phyloP scores from a whole-genome alignment of 2,888 invertebrate species.

The Tuberolachnus salignus region DNA sequence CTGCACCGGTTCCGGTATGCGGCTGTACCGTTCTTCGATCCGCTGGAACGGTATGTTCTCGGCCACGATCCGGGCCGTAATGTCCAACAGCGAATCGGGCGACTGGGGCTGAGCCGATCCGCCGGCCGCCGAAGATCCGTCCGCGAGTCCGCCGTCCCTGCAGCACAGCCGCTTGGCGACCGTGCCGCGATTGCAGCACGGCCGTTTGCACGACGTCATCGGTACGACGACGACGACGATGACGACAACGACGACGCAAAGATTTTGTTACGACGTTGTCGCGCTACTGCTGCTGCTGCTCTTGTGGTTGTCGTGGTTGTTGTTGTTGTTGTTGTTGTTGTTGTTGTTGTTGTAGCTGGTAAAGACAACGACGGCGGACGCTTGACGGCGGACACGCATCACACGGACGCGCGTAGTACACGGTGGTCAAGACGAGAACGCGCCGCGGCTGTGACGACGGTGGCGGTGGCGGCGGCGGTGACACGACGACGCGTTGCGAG shows the following conservation, averaged over 20 bases:
- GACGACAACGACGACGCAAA: not conserved
- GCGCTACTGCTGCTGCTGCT: not conserved
- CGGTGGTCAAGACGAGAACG: not conserved
- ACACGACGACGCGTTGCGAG: too few relatives aligned
- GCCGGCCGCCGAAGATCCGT: constrained; percentile 59
- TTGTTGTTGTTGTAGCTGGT: not conserved
- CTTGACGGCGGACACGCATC: constrained; percentile 45
- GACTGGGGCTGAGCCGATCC: constrained; percentile 61
- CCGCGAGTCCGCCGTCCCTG: constrained; percentile 57
- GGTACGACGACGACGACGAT: constrained; percentile 30
- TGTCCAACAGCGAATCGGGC: constrained; percentile 79
- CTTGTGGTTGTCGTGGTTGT: not conserved
- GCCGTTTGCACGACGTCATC: constrained; percentile 59
- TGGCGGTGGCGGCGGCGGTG: not conserved
- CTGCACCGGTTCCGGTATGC: constrained; percentile 88
- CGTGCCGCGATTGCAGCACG: constrained; percentile 58
- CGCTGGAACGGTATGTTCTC: constrained; percentile 84
- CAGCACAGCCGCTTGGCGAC: constrained; percentile 50
- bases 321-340: constrained; percentile 11
- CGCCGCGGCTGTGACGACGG: not conserved
- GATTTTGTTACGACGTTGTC: not conserved
- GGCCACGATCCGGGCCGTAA: constrained; percentile 82
- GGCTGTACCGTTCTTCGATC: constrained; percentile 84
- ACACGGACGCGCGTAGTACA: constrained; percentile 41
- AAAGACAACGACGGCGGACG: not conserved